These are phyloP conservation scores for Tachina lurida DNA, from an alignment of 2,888 invertebrate genomes.

Conservation along the genomic window DNA sequence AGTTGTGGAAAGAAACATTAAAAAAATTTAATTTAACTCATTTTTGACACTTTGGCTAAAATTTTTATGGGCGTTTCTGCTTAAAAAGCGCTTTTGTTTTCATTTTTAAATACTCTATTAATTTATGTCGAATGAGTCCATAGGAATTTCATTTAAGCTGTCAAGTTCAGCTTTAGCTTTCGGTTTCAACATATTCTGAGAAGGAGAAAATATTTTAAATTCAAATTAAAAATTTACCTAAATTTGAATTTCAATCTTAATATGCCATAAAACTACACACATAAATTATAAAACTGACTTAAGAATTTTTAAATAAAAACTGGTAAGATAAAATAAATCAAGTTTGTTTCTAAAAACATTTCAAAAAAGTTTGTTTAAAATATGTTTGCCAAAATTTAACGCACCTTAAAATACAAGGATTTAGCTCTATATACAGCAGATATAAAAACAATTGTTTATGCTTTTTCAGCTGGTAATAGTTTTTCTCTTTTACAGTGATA, in stretches of 20 bases:
- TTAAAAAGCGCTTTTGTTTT: slow-evolving; percentile 1
- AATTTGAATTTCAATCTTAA: slow-evolving; percentile 54
- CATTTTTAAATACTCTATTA: slow-evolving; percentile 55
- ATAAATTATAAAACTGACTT: slow-evolving; percentile 57
- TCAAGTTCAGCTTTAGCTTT: slow-evolving; percentile 66
- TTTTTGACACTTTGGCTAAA: slow-evolving; percentile 66
- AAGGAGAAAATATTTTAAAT: slow-evolving; percentile 15
- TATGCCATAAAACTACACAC: slow-evolving; percentile 42
- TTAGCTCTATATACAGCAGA: too few relatives aligned
- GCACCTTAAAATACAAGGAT: too few relatives aligned
- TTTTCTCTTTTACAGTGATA: too few relatives aligned
- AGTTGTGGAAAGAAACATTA: not conserved
- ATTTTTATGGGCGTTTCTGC: slow-evolving; percentile 42
- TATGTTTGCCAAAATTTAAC: too few relatives aligned
- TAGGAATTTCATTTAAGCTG: slow-evolving; percentile 43
- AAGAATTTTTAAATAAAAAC: not conserved
- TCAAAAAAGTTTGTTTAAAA: not conserved
- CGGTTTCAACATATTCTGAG: slow-evolving; percentile 49
- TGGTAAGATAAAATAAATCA: not conserved
- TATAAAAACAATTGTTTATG: too few relatives aligned
- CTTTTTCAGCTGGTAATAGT: too few relatives aligned
- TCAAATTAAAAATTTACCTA: slow-evolving; percentile 32
- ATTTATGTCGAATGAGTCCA: slow-evolving; percentile 28
- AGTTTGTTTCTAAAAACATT: not conserved
- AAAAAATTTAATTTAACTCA: slow-evolving; percentile 18